Base-by-base conservation (phyloP, 2,797 vertebrate genomes). In the Gymnoscopelus microlampas region DNA sequence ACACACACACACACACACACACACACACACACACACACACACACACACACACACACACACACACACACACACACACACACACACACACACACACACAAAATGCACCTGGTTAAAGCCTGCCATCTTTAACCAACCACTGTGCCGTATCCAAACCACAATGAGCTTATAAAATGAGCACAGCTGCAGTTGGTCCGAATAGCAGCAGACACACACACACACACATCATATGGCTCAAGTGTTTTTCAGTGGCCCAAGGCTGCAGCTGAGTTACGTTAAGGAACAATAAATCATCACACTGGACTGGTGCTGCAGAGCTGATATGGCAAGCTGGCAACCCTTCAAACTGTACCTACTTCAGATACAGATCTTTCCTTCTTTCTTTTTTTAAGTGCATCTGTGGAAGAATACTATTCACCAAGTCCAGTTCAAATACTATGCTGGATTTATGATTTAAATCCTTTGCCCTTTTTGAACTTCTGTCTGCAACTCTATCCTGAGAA, bases 151-250 rank as follows among this genome's bases (percentile, higher is more conserved):
- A 81, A 83, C 70, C 67, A 55, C 74, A 76, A 7, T 0, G 60
- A 78, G 55, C 69, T 75, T 77, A 76, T 85, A 73, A 84, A 79
- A 74, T 78, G 73, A 84, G 72, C 70, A 60, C 89, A 91, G 90
- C 86, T 89, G 91, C 78, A 72, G 71, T 0, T 11, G 44, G 55
- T 56, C 32, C 19, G 3, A 58, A 44, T 10, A 44, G 2, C 9
- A 44, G 53, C n/a, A 19, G 24, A 19, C 66, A 56, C 47, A 2
- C 47, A 44, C 58, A 26, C 60, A 55, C 53, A 50, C 51, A 60
- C 65, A 63, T 53, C 19, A 7, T 68, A 49, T 1, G 1, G 49
- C 60, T 63, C 53, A 48, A 59, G 51, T 49, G 61, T 26, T 26
- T 63, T 70, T 78, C 35, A 0, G 51, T 64, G 51, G 47, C 61